Percentiles rank a stretch among this genome's conserved stretches.
These are phyloP conservation scores for Diaphora mendica DNA, from an alignment of 2,888 invertebrate species.

Conservation along the genomic window DNA sequence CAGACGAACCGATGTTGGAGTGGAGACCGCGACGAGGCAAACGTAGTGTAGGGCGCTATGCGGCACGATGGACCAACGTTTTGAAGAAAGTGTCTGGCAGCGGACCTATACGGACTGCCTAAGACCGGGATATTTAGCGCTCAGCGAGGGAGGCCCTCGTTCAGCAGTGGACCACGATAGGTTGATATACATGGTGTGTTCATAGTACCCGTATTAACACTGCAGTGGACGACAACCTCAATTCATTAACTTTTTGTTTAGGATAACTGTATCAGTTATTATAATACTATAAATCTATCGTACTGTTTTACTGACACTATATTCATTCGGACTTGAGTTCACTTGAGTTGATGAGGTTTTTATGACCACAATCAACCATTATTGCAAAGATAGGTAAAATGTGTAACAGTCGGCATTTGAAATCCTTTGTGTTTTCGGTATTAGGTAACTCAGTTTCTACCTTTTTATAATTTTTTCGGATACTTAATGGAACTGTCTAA, in stretches of 20 bases:
- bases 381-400: conserved; percentile 5
- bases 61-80: too few relatives aligned
- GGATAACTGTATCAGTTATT: conserved; percentile 45
- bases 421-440: neutral
- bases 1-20: too few relatives aligned
- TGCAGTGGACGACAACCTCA: conserved; percentile 24
- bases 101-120: too few relatives aligned
- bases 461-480: too few relatives aligned
- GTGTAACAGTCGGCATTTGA: neutral
- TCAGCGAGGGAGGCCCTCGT: too few relatives aligned
- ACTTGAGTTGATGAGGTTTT: conserved; percentile 35
- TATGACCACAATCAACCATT: conserved; percentile 17
- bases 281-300: conserved; percentile 37
- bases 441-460: neutral
- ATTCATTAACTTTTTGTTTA: conserved; percentile 50
- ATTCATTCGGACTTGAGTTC: conserved; percentile 32
- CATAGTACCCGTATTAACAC: neutral
- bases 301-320: conserved; percentile 38
- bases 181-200: neutral
- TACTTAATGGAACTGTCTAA: too few relatives aligned
- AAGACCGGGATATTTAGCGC: too few relatives aligned
- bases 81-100: too few relatives aligned
- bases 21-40: too few relatives aligned
- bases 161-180: too few relatives aligned
- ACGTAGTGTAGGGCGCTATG: too few relatives aligned